Evolutionary conservation across 2,888 invertebrate species (phyloP), one percentile per base, ranked within the genome.

Genomic region (Mesopsocus fuscifrons): DNA sequence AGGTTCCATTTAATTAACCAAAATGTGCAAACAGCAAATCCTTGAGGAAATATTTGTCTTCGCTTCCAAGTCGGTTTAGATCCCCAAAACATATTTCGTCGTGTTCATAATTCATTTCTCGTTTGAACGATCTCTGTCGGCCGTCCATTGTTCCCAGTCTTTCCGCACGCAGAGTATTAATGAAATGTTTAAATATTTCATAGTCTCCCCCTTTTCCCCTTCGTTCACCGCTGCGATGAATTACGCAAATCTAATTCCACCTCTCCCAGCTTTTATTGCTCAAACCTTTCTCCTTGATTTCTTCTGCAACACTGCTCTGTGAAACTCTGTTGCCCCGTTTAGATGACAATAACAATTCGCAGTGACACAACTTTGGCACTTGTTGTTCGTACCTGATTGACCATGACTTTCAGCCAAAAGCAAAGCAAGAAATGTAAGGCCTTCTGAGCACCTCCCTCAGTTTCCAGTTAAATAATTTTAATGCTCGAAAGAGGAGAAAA

Each of bases 111-210:
- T 38, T 38, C 38, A 38, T 38, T 38, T 38, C 38, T 18, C 20
- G 21, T 38, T 38, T 38, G 17, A 38, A 26, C 11, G 26, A 26
- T 26, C 26, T 11, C 26, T 38, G n/a, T 38, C 38, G 17, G 9
- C 9, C 20, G 38, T 38, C 38, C 38, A 38, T 38, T 38, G 38
- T 38, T 38, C 38, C 33, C 26, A 26, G 16, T 38, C 38, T 38
- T 38, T 38, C n/a, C 38, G 26, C 11, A 26, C 26, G 26, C 26
- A 6, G n/a, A 26, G 26, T 26, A 26, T 26, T 26, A 26, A 26
- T 26, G 26, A 26, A 26, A 26, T 26, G 11, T 26, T 26, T 26
- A 26, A 26, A 26, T 26, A 26, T 26, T 26, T 26, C 11, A 26
- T 11, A 11, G 6, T 9, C 8, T 26, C 8, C 26, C 26, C 26